phyloP scores from a whole-genome alignment of 2,888 invertebrate genomes.

The Malacosoma neustria region DNA sequence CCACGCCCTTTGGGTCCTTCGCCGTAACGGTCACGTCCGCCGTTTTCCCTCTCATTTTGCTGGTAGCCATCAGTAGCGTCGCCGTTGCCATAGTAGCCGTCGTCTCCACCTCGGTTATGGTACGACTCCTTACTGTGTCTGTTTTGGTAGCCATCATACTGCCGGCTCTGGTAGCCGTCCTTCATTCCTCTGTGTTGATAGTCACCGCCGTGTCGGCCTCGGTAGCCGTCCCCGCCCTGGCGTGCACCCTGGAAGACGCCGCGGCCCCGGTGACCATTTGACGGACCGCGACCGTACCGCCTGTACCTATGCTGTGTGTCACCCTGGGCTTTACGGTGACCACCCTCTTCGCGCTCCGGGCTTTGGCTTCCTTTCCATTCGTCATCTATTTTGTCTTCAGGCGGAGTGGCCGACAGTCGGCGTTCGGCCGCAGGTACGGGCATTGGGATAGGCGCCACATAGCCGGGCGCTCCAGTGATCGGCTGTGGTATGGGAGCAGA shows the following conservation, averaged over 20 bases:
- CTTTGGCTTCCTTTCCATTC: constrained; percentile 47
- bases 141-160: constrained; percentile 49
- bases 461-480: constrained; percentile 12
- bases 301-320: constrained; percentile 54
- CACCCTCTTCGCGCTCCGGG: constrained; percentile 45
- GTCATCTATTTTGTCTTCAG: constrained; percentile 36
- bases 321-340: constrained; percentile 48
- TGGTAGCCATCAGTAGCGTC: constrained; percentile 56
- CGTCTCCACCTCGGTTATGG: constrained; percentile 38
- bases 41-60: constrained; percentile 62
- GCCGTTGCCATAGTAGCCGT: constrained; percentile 56
- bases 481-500: constrained; percentile 11
- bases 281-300: constrained; percentile 52
- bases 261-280: constrained; percentile 59
- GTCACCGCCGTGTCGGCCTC: constrained; percentile 37
- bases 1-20: constrained; percentile 75
- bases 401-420: constrained; percentile 24
- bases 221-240: constrained; percentile 44
- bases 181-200: constrained; percentile 45
- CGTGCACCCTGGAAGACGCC: constrained; percentile 41
- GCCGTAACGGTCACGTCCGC: constrained; percentile 66
- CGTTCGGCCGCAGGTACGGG: constrained; percentile 17
- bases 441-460: constrained; percentile 16
- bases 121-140: constrained; percentile 45
- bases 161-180: constrained; percentile 47